phyloP scores from a whole-genome alignment of 2,888 invertebrate genomes.

The Troides oblongomaculatus region DNA sequence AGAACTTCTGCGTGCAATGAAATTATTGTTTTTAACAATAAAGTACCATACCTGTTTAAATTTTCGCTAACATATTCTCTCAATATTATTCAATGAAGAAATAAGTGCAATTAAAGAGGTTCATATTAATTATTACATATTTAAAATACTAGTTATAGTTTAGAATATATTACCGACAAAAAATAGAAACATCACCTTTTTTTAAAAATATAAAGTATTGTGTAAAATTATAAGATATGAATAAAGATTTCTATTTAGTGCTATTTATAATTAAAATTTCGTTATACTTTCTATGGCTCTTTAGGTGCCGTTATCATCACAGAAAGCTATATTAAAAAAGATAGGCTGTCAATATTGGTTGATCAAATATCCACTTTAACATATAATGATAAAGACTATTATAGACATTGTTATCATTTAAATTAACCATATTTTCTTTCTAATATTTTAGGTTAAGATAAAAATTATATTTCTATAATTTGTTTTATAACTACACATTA shows the following conservation, averaged over 20 bases:
- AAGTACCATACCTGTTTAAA: neutral
- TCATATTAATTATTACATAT: no score
- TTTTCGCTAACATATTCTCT: neutral
- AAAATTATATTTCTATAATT: neutral
- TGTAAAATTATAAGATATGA: no score
- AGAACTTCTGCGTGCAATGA: conserved; percentile 15
- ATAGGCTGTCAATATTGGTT: neutral
- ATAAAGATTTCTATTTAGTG: no score
- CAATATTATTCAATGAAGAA: no score
- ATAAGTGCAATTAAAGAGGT: no score
- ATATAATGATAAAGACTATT: neutral
- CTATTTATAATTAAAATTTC: no score
- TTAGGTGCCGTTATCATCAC: no score
- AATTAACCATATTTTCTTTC: neutral
- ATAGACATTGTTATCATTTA: neutral
- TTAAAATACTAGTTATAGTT: no score
- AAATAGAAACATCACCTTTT: no score
- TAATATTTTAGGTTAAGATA: neutral
- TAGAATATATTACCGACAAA: no score
- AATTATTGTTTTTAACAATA: neutral
- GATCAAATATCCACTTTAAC: neutral
- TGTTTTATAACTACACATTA: neutral
- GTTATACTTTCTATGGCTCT: no score
- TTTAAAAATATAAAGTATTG: no score
- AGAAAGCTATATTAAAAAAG: neutral